Evolutionary conservation across 2,888 invertebrate species (phyloP).

Genomic region (Azorinus chamasolen): DNA sequence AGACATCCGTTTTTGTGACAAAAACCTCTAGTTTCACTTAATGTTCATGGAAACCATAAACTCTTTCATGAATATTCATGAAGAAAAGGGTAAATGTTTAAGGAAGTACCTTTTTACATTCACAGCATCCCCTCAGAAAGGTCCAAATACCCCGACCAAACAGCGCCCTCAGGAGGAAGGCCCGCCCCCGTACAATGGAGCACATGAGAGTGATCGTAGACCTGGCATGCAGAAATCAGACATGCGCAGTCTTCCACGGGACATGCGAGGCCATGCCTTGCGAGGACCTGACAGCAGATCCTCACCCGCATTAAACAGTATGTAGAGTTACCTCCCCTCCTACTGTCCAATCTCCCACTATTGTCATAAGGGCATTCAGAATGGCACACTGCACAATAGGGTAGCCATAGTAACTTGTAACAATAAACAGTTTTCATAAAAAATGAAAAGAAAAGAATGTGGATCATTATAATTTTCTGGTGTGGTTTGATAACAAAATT

Average conservation of each 20-base stretch:
- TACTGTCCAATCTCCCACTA: not conserved
- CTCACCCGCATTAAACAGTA: slow-evolving; percentile 75
- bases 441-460: no score
- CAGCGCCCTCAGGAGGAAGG: slow-evolving; percentile 74
- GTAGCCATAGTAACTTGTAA: slow-evolving; percentile 10
- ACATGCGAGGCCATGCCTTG: slow-evolving; percentile 53
- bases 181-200: slow-evolving; percentile 75
- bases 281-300: slow-evolving; percentile 69
- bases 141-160: slow-evolving; percentile 59
- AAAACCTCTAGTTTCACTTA: no score
- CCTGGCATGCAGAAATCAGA: slow-evolving; percentile 32
- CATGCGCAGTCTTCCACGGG: slow-evolving; percentile 53
- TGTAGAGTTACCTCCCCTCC: slow-evolving; percentile 36
- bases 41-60: no score
- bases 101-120: slow-evolving; percentile 2
- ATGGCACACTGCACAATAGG: slow-evolving; percentile 50
- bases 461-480: no score
- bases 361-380: not conserved
- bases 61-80: no score
- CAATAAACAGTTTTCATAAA: no score
- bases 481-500: no score
- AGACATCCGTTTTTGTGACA: no score
- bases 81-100: no score
- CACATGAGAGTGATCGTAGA: slow-evolving; percentile 57
- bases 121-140: slow-evolving; percentile 66